phyloP scores from a whole-genome alignment of 2,113 vertebrate genomes.

The Zingel zingel region DNA sequence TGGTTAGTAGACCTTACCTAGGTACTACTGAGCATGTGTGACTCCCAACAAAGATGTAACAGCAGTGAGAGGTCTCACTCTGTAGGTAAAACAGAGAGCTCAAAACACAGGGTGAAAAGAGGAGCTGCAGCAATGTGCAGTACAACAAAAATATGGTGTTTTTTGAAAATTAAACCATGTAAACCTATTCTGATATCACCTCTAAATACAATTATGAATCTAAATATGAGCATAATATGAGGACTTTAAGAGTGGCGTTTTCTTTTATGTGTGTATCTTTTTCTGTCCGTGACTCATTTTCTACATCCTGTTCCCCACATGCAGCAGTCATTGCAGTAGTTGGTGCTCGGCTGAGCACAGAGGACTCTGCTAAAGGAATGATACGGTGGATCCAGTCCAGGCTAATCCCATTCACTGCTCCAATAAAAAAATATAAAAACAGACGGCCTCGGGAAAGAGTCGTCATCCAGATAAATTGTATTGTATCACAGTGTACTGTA shows the following conservation, averaged over 20 bases:
- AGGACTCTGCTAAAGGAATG: constrained; percentile 13
- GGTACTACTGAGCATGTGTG: no score
- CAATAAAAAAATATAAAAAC: constrained; percentile 1
- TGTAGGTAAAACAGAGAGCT: no score
- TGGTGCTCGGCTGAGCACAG: background rate
- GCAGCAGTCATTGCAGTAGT: background rate
- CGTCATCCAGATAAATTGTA: background rate
- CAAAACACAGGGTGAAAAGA: no score
- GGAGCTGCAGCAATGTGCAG: no score
- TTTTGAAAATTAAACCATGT: no score
- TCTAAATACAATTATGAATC: no score
- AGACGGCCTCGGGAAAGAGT: constrained; percentile 8
- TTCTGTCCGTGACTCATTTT: background rate
- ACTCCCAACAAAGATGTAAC: no score
- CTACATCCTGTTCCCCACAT: constrained; percentile 9
- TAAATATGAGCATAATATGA: no score
- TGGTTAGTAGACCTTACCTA: no score
- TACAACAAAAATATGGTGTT: no score
- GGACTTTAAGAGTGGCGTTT: background rate
- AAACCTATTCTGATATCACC: no score
- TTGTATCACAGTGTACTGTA: background rate
- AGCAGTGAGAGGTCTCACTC: no score
- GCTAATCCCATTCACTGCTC: constrained; percentile 41
- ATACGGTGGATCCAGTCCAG: constrained; percentile 27
- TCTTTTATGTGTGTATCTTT: background rate